phyloP scores from a whole-genome alignment of 2,888 invertebrate genomes.

The Himalopsyche kuldschensis region DNA sequence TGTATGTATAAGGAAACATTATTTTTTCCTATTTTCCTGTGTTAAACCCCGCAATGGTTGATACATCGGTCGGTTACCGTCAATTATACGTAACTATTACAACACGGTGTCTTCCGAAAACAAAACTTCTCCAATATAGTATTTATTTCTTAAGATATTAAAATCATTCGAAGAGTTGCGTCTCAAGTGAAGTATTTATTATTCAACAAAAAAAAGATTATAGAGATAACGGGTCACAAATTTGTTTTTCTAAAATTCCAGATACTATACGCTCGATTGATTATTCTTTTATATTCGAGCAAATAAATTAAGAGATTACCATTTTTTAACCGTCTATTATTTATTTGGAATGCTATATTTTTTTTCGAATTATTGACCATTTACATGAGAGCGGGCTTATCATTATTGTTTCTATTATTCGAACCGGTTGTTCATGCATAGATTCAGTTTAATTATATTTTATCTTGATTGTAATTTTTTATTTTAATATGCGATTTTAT shows the following conservation, averaged over 20 bases:
- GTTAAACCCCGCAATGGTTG: too few relatives aligned
- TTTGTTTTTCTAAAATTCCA: background rate
- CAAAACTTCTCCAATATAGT: too few relatives aligned
- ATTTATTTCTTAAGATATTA: too few relatives aligned
- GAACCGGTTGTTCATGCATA: background rate
- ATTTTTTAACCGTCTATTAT: background rate
- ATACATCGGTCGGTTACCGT: too few relatives aligned
- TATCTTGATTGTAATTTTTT: background rate
- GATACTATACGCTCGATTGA: background rate
- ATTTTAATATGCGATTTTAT: background rate
- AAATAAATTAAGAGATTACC: background rate
- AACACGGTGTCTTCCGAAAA: too few relatives aligned
- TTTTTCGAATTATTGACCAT: background rate
- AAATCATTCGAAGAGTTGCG: too few relatives aligned
- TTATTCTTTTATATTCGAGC: background rate
- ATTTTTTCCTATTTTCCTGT: too few relatives aligned
- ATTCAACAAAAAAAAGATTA: too few relatives aligned
- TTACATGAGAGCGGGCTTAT: background rate
- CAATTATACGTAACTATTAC: too few relatives aligned
- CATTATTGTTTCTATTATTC: background rate
- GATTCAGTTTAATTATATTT: background rate
- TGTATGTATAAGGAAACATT: too few relatives aligned
- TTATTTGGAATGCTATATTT: background rate
- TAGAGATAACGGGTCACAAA: too few relatives aligned
- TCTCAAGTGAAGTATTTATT: too few relatives aligned